Base-by-base conservation (phyloP, 1,140 invertebrate species). In the Brachionus manjavacas region DNA sequence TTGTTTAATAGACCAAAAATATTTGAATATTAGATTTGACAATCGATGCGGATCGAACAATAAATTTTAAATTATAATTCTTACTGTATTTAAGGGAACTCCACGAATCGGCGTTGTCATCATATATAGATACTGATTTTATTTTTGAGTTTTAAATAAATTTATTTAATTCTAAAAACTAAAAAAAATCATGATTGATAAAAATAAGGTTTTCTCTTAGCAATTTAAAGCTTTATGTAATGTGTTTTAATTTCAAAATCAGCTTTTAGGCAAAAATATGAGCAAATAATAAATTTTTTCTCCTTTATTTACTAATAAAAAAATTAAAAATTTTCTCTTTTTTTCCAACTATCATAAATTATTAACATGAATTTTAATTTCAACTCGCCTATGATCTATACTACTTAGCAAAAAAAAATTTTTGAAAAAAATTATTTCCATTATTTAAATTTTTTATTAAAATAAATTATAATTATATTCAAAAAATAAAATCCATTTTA, bases 91-190 rank as follows among this genome's bases (percentile, higher is more conserved):
- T 23, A 76, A 49, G 4, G 72, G 72, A 28, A 76, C 72, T 49
- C 72, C 72, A 76, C 72, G 72, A 14, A 76, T 76, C 11, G 72
- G 41, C 20, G 72, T 43, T 49, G 72, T 46, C 49, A 85, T 68
- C 46, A 70, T 66, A 84, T 72, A 12, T 35, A 31, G 23, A 28
- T 4, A 39, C 28, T 70, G 14, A 9, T 60, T 9, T 23, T 20
- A 60, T 23, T 60, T 60, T 60, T 60, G 16, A 31, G 14, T 70
- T 31, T 31, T 80, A 35, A 49, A 72, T 64, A 74, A 31, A 31
- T 68, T 68, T 12, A 31, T 68, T 6, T n/a, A 68, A 85, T n/a
- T 49, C 64, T 70, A 12, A 39, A 76, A 74, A 25, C 46, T 85
- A 46, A 41, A 60, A 41, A 79, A 74, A 35, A 35, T n/a, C 12